Conservation (phyloP, 2,113 vertebrate genomes). For the Megatriorchis doriae region DNA sequence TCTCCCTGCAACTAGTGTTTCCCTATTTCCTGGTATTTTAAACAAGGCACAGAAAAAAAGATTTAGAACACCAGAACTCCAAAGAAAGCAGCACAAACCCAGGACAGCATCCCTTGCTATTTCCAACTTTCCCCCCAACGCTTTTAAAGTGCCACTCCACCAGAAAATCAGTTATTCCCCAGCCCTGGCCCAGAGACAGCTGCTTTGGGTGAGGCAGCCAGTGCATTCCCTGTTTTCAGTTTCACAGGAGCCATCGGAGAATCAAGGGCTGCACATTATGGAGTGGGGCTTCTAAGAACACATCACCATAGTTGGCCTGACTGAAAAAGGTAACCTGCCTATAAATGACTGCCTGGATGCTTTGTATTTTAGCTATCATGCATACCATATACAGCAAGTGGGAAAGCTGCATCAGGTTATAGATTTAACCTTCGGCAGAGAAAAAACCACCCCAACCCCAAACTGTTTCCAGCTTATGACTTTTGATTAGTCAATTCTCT, state of each 20-base stretch:
- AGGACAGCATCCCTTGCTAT: neutral
- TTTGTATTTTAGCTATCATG: neutral
- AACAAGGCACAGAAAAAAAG: neutral
- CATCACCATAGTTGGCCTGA: too few relatives aligned
- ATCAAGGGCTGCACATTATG: neutral
- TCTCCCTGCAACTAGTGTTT: neutral
- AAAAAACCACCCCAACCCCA: neutral
- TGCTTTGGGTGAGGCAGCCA: neutral
- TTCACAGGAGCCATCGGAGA: neutral
- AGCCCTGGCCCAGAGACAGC: neutral
- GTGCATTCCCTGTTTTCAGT: too few relatives aligned
- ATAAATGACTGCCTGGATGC: neutral
- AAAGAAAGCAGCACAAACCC: neutral
- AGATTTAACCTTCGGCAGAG: neutral
- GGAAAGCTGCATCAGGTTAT: neutral
- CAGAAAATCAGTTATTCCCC: neutral
- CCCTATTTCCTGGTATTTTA: neutral
- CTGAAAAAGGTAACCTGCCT: neutral
- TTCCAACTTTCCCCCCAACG: fast-evolving
- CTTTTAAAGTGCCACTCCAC: neutral
- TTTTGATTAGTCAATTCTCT: neutral
- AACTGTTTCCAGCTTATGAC: neutral
- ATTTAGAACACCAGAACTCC: neutral
- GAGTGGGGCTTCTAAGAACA: neutral
- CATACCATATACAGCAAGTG: neutral